Evolutionary conservation across 1,140 invertebrate genomes (phyloP), one percentile per base, ranked within the genome.

Genomic region (Ruditapes philippinarum): DNA sequence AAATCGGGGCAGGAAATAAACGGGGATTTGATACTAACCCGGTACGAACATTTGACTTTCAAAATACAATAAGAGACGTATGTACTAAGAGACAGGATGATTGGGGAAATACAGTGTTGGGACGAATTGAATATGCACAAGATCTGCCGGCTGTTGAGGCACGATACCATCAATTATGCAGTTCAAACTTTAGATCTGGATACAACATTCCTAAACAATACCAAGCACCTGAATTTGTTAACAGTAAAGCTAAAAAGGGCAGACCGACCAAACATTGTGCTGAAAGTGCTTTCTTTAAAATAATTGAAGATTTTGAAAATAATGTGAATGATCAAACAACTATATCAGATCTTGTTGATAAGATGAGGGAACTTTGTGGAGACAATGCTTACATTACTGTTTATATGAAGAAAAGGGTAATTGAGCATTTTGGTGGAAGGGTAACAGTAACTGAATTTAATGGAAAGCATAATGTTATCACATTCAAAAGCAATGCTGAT

Each of bases 81-180:
- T 81, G 79, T 42, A 62, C 1, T 1, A 33, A 60, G 9, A 33
- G 79, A 81, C 25, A 42, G 9, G 79, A 81, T 81, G n/a, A 1
- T 9, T 81, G 79, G 79, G 42, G 45, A 22, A 60, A 60, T 4
- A 31, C 7, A 12, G 79, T 81, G 38, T 25, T 62, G 17, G n/a
- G 22, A 2, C 33, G 79, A 31, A 7, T 62, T n/a, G 7, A 5
- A 25, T 40, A 25, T n/a, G 57, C 31, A 9, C 17, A 17, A 38
- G 79, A 81, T 62, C 25, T 62, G 7, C 79, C 51, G n/a, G 79
- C 79, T 19, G 54, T 45, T 62, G 79, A 81, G 54, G 57, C 79
- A 45, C 11, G 54, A 60, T 81, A 81, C 38, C 79, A 81, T 33
- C 79, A 81, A 28, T 11, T 25, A 38, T 81, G 79, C 33, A 81